Base-by-base conservation (phyloP, 2,888 invertebrate species). In the Geophilus truncorum region DNA sequence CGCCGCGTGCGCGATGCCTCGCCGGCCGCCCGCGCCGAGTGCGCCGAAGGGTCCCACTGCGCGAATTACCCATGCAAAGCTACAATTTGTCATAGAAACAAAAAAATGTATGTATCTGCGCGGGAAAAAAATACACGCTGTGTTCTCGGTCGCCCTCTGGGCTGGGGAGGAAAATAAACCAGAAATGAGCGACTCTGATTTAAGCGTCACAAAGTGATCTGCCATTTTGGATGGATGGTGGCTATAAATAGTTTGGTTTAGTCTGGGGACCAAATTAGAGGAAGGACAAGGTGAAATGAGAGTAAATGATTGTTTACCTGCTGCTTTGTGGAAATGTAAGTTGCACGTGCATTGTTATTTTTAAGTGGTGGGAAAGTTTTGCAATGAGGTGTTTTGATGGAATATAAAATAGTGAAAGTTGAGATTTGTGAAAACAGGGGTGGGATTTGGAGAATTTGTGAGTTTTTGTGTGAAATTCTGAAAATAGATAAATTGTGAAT, bases 11-110 rank as follows among this genome's bases (percentile, higher is more conserved):
- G 70, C 28, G 70, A 70, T 70, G 70, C 70, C 23, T 23, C 23
- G 23, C 23, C 70, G 70, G 70, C 70, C 70, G 23, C 70, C 10
- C n/a, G 23, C 28, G 9, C 70, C 70, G 28, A n/a, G 40, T 15
- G 9, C 3, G 40, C 40, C 40, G 40, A 40, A 40, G 40, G 40
- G 23, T 70, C 70, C 70, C 70, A 25, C 70, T 10, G 70, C 70
- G 70, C 70, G 70, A 70, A 70, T 70, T 70, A 70, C 70, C 70
- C 28, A 70, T 28, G 40, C 40, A 40, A 40, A 40, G 40, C 40
- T 40, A 2, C 40, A 40, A 40, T 40, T 15, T 15, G 40, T 40
- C 40, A 40, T 40, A 40, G 15, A 15, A 40, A 12, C 10, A 40
- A 40, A 40, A 15, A 40, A 40, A 40, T 40, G 15, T 15, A 40